Base-by-base conservation (phyloP, 2,888 invertebrate species). In the Perizoma affinitatum region DNA sequence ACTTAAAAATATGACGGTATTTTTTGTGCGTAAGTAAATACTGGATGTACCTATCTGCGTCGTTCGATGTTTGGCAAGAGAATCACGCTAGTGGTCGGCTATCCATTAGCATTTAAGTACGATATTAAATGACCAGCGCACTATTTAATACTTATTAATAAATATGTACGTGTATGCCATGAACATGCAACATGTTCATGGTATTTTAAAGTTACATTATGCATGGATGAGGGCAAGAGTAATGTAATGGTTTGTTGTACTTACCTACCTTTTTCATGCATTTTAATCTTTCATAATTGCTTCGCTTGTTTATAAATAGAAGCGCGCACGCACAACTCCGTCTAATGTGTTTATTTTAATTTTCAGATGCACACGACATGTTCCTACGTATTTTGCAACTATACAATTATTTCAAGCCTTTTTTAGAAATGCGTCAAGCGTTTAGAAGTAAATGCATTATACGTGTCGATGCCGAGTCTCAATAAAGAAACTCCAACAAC, bases 61-160 rank as follows among this genome's bases (percentile, higher is more conserved):
- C 7, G 42, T 46, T 55, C 38, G n/a, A 47, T 42, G 51, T 55
- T 60, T 51, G 61, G 61, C 61, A 61, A 45, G 52, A 61, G 47
- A 50, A 54, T 22, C 41, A 41, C 42, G n/a, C 49, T 36, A 45
- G 54, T 58, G 43, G 44, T 44, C 40, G 45, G 42, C 11, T 38
- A 38, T 22, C 44, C 44, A 54, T 59, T 54, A 59, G 54, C 59
- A 59, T 55, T 59, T 46, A 22, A 22, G 22, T 22, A 54, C 49
- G 54, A 50, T 59, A 54, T 54, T 22, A 33, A 60, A 60, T 47
- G 22, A 47, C 43, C 54, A 42, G 40, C 42, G 54, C 51, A 50
- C 46, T 54, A 46, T 43, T 50, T 50, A 46, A 3, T 22, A 22
- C 45, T 46, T 34, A 36, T 54, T 50, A 35, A 48, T 10, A 47